These are phyloP conservation scores for Planococcus citri DNA, from an alignment of 1,140 invertebrate species.

Conservation along the genomic window DNA sequence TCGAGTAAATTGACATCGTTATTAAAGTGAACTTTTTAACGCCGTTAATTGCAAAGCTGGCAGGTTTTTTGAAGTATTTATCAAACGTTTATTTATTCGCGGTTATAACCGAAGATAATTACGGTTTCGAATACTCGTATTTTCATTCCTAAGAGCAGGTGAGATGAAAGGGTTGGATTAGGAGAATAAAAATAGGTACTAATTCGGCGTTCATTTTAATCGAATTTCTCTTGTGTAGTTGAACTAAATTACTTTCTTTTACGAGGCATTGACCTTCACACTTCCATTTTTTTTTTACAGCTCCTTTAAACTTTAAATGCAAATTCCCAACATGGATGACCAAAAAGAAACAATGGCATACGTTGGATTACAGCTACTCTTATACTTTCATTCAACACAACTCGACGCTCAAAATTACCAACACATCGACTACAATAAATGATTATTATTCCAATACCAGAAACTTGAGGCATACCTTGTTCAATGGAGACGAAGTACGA, in stretches of 20 bases:
- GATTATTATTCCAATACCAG: background rate
- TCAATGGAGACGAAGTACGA: conserved; percentile 9
- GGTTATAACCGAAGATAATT: no score
- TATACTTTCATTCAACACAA: conserved; percentile 54
- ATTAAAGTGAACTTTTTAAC: background rate
- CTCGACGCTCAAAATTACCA: conserved; percentile 46
- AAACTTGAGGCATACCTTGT: background rate
- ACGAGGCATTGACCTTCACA: no score
- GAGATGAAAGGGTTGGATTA: no score
- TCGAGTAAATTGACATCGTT: background rate
- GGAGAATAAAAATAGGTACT: no score
- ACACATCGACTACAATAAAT: conserved; percentile 36
- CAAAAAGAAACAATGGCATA: conserved; percentile 52
- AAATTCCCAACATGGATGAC: conserved; percentile 55
- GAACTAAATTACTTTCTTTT: no score
- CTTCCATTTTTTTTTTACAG: conserved; percentile 13
- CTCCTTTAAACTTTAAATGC: conserved; percentile 37
- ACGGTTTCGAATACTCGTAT: no score
- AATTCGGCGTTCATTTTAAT: no score
- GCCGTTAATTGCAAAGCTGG: background rate
- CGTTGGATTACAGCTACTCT: conserved; percentile 50
- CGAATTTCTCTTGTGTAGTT: no score
- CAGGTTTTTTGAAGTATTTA: background rate
- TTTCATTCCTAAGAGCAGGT: no score
- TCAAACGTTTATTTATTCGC: background rate